Evolutionary conservation across 2,888 invertebrate genomes (phyloP).

Genomic region (Trissolcus brochymenae): DNA sequence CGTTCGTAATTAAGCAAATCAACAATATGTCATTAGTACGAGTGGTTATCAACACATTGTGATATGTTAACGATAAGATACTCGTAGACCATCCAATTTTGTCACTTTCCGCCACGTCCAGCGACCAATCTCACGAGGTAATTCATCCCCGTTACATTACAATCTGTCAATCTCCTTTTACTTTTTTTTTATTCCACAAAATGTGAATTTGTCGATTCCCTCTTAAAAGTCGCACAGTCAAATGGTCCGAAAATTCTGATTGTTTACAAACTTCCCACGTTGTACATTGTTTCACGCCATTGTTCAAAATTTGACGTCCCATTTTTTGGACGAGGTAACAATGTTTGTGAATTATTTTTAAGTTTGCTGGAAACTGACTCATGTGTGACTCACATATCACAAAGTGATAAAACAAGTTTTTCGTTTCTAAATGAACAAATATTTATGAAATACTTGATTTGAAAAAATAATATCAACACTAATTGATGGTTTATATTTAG

Average conservation of each 20-base stretch:
- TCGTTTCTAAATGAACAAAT: neutral
- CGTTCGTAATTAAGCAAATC: constrained; percentile 9
- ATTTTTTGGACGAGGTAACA: neutral
- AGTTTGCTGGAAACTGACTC: constrained; percentile 20
- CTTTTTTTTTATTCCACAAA: too few relatives aligned
- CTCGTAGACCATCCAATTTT: constrained; percentile 7
- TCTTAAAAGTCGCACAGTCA: too few relatives aligned
- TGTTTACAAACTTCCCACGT: too few relatives aligned
- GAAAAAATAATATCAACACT: neutral
- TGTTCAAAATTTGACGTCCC: neutral
- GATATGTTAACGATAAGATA: constrained; percentile 42
- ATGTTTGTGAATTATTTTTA: constrained; percentile 20
- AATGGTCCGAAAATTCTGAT: too few relatives aligned
- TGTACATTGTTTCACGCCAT: too few relatives aligned
- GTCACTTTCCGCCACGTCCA: neutral
- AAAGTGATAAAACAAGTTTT: neutral
- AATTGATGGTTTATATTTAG: too few relatives aligned
- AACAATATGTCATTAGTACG: constrained; percentile 36
- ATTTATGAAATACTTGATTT: neutral
- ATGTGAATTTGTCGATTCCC: too few relatives aligned
- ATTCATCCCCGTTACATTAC: neutral
- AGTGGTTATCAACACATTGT: constrained; percentile 43
- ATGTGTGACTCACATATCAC: constrained; percentile 17
- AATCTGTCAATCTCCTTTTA: too few relatives aligned
- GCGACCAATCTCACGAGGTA: neutral